A percentile compares a stretch with the other conserved stretches of the same genome.
Conservation (phyloP, 2,888 invertebrate genomes). For the Ormyrus thymus region DNA sequence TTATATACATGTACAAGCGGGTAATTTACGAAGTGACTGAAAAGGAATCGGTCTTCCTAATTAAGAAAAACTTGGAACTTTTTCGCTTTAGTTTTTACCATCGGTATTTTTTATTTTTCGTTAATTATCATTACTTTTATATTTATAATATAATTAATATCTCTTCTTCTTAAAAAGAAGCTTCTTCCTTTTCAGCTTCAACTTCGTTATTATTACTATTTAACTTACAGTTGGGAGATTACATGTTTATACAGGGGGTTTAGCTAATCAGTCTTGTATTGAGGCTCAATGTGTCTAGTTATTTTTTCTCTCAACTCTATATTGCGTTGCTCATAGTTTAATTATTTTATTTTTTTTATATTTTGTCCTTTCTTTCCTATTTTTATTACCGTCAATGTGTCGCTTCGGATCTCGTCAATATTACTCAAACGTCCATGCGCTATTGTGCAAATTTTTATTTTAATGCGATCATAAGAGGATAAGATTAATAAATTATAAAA, state of each 20-base stretch:
- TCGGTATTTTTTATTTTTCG: not conserved
- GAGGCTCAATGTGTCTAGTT: conserved; percentile 74
- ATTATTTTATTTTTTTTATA: conserved; percentile 44
- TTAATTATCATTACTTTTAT: conserved; percentile 3
- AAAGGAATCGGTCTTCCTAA: conserved; percentile 56
- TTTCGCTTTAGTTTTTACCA: conserved; percentile 60
- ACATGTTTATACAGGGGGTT: conserved; percentile 71
- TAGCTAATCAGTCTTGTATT: conserved; percentile 75
- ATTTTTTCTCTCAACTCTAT: conserved; percentile 62
- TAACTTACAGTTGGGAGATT: conserved; percentile 64
- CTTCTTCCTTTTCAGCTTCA: conserved; percentile 62
- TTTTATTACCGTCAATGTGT: conserved; percentile 34
- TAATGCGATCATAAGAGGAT: not conserved
- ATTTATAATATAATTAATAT: conserved; percentile 30
- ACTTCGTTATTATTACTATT: conserved; percentile 64
- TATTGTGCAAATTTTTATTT: conserved; percentile 20
- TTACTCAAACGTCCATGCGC: conserved; percentile 45
- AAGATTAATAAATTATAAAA: not conserved
- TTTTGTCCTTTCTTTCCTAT: conserved; percentile 44
- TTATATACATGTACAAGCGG: conserved; percentile 61
- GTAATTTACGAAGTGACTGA: conserved; percentile 59
- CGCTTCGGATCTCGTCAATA: conserved; percentile 45
- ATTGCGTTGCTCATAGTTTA: conserved; percentile 66
- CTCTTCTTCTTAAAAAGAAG: conserved; percentile 34
- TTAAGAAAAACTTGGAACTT: conserved; percentile 65